Evolutionary conservation across 2,888 invertebrate species (phyloP).

Genomic region (Sclerodermus sp.): DNA sequence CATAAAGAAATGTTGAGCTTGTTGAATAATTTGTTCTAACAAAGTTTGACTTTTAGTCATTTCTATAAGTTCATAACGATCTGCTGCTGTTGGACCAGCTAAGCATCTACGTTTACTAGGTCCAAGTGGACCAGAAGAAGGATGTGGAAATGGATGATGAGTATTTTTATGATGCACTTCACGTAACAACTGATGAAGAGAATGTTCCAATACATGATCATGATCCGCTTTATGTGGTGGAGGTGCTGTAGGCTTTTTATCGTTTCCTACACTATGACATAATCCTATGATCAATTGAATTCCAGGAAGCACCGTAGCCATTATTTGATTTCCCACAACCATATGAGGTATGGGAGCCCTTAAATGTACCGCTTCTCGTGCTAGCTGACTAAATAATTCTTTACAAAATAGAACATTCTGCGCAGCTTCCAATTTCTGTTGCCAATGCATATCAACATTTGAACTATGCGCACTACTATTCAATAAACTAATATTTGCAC

Average conservation of each 20-base stretch:
- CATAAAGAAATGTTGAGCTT: constrained; percentile 94
- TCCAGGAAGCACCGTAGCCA: constrained; percentile 92
- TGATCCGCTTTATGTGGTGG: constrained; percentile 72
- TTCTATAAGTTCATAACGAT: constrained; percentile 81
- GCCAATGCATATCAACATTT: constrained; percentile 86
- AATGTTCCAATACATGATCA: constrained; percentile 96
- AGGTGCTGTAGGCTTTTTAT: constrained; percentile 60
- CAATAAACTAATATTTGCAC: constrained; percentile 77
- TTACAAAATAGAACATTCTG: constrained; percentile 97
- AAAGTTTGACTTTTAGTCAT: constrained; percentile 91
- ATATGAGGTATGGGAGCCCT: constrained; percentile 94
- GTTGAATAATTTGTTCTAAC: constrained; percentile 94
- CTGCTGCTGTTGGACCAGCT: constrained; percentile 90
- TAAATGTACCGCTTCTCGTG: constrained; percentile 91
- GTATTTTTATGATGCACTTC: constrained; percentile 92
- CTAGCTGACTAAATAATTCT: constrained; percentile 90
- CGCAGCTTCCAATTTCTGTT: constrained; percentile 93
- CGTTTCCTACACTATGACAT: constrained; percentile 79
- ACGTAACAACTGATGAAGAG: constrained; percentile 87
- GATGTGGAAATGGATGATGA: constrained; percentile 93
- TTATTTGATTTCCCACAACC: constrained; percentile 96
- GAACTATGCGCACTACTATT: constrained; percentile 74
- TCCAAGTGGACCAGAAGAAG: constrained; percentile 89
- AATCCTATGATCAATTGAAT: constrained; percentile 90
- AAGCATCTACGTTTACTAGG: constrained; percentile 88